A percentile compares a stretch with the other conserved stretches of the same genome.
Conservation (phyloP, 2,113 vertebrate species). For the Microtus pennsylvanicus region DNA sequence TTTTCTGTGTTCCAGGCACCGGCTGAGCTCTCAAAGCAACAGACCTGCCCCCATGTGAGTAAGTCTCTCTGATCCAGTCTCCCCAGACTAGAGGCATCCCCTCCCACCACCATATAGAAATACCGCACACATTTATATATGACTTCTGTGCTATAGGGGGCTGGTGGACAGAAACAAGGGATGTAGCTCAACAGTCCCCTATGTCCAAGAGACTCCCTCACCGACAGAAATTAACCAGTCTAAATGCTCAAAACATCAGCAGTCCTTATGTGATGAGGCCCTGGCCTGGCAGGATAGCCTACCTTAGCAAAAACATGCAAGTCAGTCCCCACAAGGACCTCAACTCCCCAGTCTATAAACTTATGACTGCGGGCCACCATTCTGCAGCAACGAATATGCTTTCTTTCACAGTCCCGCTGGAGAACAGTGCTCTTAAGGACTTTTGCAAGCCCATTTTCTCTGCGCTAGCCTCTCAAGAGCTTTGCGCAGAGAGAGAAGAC, state of each 20-base stretch:
- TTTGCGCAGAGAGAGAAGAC: neutral
- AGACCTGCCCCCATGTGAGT: neutral
- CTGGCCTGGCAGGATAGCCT: neutral
- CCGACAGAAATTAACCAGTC: neutral
- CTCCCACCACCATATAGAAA: neutral
- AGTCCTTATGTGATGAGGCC: neutral
- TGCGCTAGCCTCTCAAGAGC: neutral
- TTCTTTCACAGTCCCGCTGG: neutral
- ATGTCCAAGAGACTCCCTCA: neutral
- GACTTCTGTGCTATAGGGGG: neutral
- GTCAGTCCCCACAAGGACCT: neutral
- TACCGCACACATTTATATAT: neutral
- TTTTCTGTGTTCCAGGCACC: neutral
- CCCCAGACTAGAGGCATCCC: neutral
- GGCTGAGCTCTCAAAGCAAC: conserved; percentile 17
- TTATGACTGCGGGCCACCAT: neutral
- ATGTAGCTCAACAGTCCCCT: neutral
- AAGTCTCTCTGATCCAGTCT: neutral
- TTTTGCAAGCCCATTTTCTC: neutral
- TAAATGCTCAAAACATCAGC: conserved; percentile 3
- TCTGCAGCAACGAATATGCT: conserved; percentile 13
- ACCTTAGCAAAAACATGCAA: neutral
- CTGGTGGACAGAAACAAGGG: conserved; percentile 3
- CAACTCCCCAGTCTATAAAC: neutral
- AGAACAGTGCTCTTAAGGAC: neutral